Evolutionary conservation across 2,888 invertebrate genomes (phyloP), one percentile per base, ranked within the genome.

Genomic region (Atethmia centrago): DNA sequence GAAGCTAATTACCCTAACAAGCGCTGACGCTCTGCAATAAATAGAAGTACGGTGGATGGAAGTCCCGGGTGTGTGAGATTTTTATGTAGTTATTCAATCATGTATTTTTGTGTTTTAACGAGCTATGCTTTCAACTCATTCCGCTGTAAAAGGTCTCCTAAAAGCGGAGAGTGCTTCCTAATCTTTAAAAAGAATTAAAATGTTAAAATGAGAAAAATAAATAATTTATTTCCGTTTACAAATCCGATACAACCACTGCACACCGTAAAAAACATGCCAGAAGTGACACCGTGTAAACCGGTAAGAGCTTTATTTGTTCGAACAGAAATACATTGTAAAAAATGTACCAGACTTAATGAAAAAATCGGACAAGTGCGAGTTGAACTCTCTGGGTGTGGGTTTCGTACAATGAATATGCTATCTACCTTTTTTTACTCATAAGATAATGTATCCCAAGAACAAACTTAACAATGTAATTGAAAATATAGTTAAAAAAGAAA

Each of bases 1-100:
- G 31, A 31, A 21, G 31, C 25, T 62, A 49, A 78, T 61, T 59
- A 78, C 45, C 40, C 21, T 78, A 47, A 59, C 53, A 25, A 71
- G 21, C 59, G 21, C 51, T 53, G 9, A 45, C 36, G 19, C 51
- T 59, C n/a, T n/a, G 14, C 25, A 47, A 14, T 59, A 47, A n/a
- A 59, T n/a, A 58, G 21, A 76, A 31, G 16, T 42, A 14, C n/a
- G n/a, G n/a, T n/a, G 36, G 14, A 4, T n/a, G 1, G 7, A 19
- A 51, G 7, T 4, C 25, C 7, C 2, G 12, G 2, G 25, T 51
- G 0, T 28, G 16, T 21, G 7, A 49, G 7, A 21, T 28, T 40
- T 42, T 65, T 58, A 64, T 25, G n/a, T 10, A 62, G 10, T 40
- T 28, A n/a, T 77, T 56, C 9, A 42, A 31, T 31, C 12, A 70